Evolutionary conservation across 2,888 invertebrate genomes (phyloP).

Genomic region (Nomada ferruginata): DNA sequence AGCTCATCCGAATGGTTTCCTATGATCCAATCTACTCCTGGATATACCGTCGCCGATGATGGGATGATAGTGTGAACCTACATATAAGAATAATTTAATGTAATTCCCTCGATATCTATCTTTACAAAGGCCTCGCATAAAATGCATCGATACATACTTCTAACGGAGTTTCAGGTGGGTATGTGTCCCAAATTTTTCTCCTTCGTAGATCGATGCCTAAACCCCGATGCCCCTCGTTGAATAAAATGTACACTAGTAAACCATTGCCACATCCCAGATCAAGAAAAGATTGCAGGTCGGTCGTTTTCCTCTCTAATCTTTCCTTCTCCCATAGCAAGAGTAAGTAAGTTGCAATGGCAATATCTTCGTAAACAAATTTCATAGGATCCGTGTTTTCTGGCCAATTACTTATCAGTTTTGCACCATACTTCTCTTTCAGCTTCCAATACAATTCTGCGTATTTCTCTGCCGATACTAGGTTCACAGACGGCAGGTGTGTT

Average conservation of each 20-base stretch:
- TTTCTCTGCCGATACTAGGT: conserved; percentile 88
- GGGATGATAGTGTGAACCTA: conserved; percentile 89
- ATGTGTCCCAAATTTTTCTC: conserved; percentile 95
- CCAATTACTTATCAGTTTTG: conserved; percentile 92
- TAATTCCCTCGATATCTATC: background rate
- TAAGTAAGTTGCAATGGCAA: conserved; percentile 96
- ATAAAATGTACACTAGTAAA: conserved; percentile 93
- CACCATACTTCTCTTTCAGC: conserved; percentile 92
- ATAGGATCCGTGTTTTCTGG: conserved; percentile 96
- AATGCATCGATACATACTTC: conserved; percentile 85
- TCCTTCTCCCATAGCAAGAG: conserved; percentile 91
- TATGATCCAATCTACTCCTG: conserved; percentile 95
- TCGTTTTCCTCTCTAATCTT: conserved; percentile 81
- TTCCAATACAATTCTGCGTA: conserved; percentile 90
- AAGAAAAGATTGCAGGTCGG: conserved; percentile 89
- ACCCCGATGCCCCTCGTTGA: conserved; percentile 92
- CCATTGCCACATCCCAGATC: conserved; percentile 99
- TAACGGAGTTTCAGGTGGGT: conserved; percentile 87
- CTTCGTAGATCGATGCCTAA: conserved; percentile 93
- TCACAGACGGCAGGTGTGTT: conserved; percentile 85
- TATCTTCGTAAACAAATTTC: conserved; percentile 98
- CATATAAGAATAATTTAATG: conserved; percentile 70
- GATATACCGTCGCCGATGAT: conserved; percentile 88
- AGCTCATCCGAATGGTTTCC: conserved; percentile 99
- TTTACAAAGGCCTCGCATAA: background rate